Base-by-base conservation (phyloP, 2,797 vertebrate genomes). In the Perodicticus potto region DNA sequence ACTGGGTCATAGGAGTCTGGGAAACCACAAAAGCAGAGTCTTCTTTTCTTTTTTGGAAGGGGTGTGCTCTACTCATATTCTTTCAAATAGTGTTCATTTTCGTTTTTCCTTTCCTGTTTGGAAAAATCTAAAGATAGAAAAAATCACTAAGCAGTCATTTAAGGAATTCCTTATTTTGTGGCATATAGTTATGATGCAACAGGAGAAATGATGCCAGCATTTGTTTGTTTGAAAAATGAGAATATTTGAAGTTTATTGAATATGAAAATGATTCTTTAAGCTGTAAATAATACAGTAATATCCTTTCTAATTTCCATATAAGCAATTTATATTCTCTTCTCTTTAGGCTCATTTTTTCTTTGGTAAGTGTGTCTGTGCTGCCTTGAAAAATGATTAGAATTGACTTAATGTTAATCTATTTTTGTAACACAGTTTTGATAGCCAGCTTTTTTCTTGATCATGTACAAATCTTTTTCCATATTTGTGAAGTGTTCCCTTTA, bases 141-240 rank as follows among this genome's bases (percentile, higher is more conserved):
- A 81, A 80, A 89, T 95, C 19, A 1, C 45, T 92, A 93, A 87
- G 74, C 55, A 74, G 23, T 95, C 89, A 74, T 94, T 89, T 89
- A 91, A 5, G 65, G 57, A 95, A 90, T 95, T 96, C 22, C 32
- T 89, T 89, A 73, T 93, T 84, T 95, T 76, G 77, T 91, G 70
- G 72, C 34, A 40, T 92, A 25, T 67, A 70, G 67, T 32, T 95
- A 77, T 32, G 59, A 92, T 89, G 57, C 19, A 87, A 89, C 49
- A 72, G 29, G 29, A 94, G 69, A 96, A 97, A 94, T 78, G 32
- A 78, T 78, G 86, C 69, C 89, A 97, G 40, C 34, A 78, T 94
- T 94, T 85, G 32, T 95, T 92, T 94, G 55, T 93, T 95, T 97
- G 77, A 96, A 96, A 98, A 94, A 96, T 96, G 93, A 89, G 49